A percentile compares a stretch with the other conserved stretches of the same genome.
phyloP scores from a whole-genome alignment of 2,888 invertebrate genomes.

The Mesorhabditis sp. region DNA sequence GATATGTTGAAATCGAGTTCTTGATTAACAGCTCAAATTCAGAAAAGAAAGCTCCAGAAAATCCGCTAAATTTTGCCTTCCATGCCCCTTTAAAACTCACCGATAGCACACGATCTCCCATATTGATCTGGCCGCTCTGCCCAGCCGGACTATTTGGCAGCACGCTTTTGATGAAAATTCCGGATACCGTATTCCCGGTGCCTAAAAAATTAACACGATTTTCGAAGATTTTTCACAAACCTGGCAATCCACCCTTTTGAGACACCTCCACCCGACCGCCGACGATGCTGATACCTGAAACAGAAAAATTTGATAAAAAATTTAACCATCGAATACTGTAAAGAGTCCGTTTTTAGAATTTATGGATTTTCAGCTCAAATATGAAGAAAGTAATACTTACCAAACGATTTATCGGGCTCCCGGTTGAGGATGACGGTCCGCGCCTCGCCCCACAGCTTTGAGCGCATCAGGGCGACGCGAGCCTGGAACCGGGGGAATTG shows the following conservation, averaged over 20 bases:
- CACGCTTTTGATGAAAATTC: conserved; percentile 96
- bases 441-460: conserved; percentile 75
- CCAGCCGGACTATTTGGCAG: conserved; percentile 90
- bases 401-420: conserved; percentile 77
- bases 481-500: not conserved
- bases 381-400: conserved; percentile 58
- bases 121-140: conserved; percentile 69
- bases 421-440: conserved; percentile 73
- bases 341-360: no score
- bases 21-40: not conserved
- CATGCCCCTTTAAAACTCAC: not conserved
- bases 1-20: not conserved
- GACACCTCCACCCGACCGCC: conserved; percentile 76
- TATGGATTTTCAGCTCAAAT: not conserved
- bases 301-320: not conserved
- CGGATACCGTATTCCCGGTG: conserved; percentile 75
- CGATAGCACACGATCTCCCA: conserved; percentile 63
- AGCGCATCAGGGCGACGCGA: conserved; percentile 13
- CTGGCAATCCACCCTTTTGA: conserved; percentile 59
- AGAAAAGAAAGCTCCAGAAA: no score
- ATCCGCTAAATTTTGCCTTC: no score
- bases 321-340: not conserved
- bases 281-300: conserved; percentile 78
- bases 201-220: conserved; percentile 53
- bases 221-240: conserved; percentile 65